phyloP scores from a whole-genome alignment of 2,888 invertebrate species.

The Taphrorychus bicolor region DNA sequence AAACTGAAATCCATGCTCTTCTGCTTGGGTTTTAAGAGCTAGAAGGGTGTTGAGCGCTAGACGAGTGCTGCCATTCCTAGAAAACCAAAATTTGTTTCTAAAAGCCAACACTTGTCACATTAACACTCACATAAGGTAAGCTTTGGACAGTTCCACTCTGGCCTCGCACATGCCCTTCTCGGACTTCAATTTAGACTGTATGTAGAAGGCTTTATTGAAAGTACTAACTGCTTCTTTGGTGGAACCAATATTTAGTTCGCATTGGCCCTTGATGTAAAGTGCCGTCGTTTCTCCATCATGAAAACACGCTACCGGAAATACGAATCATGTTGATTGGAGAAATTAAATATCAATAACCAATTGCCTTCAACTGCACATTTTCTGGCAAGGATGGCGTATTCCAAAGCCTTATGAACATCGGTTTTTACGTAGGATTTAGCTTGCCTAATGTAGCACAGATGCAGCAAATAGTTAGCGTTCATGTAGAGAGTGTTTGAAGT shows the following conservation, averaged over 20 bases:
- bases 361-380: constrained; percentile 61
- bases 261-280: constrained; percentile 64
- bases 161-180: constrained; percentile 63
- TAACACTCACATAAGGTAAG: constrained; percentile 58
- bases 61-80: constrained; percentile 48
- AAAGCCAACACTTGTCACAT: too few species aligned
- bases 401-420: constrained; percentile 61
- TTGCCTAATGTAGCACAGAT: constrained; percentile 58
- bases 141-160: constrained; percentile 64
- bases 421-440: constrained; percentile 54
- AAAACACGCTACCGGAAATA: constrained; percentile 60
- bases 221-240: constrained; percentile 62
- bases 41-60: constrained; percentile 49
- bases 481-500: constrained; percentile 57
- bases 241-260: constrained; percentile 62
- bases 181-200: constrained; percentile 57
- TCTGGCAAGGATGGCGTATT: constrained; percentile 62
- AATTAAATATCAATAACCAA: not conserved
- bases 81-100: too few species aligned
- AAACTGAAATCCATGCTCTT: constrained; percentile 47
- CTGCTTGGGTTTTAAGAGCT: constrained; percentile 47
- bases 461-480: constrained; percentile 60
- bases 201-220: constrained; percentile 61
- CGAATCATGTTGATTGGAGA: not conserved
- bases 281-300: constrained; percentile 62